Percentiles rank a stretch among this genome's conserved stretches.
Evolutionary conservation across 2,113 vertebrate genomes (phyloP).

Genomic region (Notothenia rossii): DNA sequence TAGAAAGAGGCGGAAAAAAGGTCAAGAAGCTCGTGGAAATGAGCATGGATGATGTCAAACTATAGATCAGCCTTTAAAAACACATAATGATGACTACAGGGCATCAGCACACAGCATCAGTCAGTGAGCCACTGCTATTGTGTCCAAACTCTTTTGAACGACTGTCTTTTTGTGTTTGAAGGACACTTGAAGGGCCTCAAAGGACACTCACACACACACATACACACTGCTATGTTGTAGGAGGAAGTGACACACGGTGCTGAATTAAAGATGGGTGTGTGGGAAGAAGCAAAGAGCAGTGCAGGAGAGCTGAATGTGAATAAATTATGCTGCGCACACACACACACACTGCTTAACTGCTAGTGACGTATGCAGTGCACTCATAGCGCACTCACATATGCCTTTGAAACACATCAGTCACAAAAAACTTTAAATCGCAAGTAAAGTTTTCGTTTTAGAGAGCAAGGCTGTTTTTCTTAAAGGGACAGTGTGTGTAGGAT

Average conservation of each 20-base stretch:
- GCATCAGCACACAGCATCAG: slow-evolving; percentile 31
- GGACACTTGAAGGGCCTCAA: slow-evolving; percentile 76
- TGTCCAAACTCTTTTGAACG: slow-evolving; percentile 78
- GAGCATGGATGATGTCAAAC: background rate
- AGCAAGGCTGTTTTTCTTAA: background rate
- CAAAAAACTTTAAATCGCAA: background rate
- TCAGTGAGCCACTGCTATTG: slow-evolving; percentile 45
- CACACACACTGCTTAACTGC: too few species aligned
- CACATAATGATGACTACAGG: background rate
- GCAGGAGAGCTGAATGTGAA: slow-evolving; percentile 40
- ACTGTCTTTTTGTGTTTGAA: slow-evolving; percentile 63
- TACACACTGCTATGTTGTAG: slow-evolving; percentile 21
- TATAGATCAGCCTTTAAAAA: slow-evolving; percentile 1
- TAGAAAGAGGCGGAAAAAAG: background rate
- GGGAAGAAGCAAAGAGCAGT: slow-evolving; percentile 54
- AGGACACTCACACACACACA: slow-evolving; percentile 47
- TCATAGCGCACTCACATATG: too few species aligned
- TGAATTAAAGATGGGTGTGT: slow-evolving; percentile 58
- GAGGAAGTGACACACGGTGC: slow-evolving; percentile 27
- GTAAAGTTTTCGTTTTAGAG: background rate
- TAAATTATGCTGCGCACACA: slow-evolving; percentile 28
- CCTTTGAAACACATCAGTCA: background rate
- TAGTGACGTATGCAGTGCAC: background rate
- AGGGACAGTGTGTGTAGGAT: too few species aligned
- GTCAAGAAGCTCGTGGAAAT: background rate